Conservation (phyloP, 2,888 invertebrate species). For the Acanthopleura granulata region DNA sequence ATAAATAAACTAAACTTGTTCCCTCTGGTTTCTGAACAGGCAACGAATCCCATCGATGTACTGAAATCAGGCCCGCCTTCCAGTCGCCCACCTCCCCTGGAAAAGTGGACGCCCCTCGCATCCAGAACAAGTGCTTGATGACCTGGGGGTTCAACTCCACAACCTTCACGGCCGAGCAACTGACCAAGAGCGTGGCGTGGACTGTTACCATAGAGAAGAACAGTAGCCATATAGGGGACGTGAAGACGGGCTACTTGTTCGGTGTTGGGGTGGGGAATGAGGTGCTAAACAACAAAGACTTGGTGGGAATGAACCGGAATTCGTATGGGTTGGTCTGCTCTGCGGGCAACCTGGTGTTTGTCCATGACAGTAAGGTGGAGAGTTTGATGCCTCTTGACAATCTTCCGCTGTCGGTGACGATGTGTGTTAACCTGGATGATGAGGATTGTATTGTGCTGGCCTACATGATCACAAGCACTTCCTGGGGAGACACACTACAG, state of each 20-base stretch:
- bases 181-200: constrained; percentile 52
- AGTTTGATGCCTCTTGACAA: constrained; percentile 50
- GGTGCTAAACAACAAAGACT: constrained; percentile 54
- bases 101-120: constrained; percentile 41
- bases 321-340: constrained; percentile 59
- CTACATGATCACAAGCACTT: constrained; percentile 51
- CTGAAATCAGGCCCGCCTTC: constrained; percentile 50
- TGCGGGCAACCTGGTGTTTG: constrained; percentile 50
- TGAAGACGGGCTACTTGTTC: constrained; percentile 61
- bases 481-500: constrained; percentile 51
- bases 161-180: constrained; percentile 60
- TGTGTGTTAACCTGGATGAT: constrained; percentile 49
- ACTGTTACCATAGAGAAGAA: constrained; percentile 61
- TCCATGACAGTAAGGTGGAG: constrained; percentile 52
- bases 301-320: constrained; percentile 55
- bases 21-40: constrained; percentile 32
- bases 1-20: not conserved
- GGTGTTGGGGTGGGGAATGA: constrained; percentile 60
- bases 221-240: constrained; percentile 53
- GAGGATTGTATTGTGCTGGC: constrained; percentile 49
- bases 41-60: constrained; percentile 42
- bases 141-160: constrained; percentile 66
- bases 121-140: constrained; percentile 58
- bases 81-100: constrained; percentile 49
- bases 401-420: constrained; percentile 57